Evolutionary conservation across 2,888 invertebrate species (phyloP).

Genomic region (Eudasyphora cyanicolor): DNA sequence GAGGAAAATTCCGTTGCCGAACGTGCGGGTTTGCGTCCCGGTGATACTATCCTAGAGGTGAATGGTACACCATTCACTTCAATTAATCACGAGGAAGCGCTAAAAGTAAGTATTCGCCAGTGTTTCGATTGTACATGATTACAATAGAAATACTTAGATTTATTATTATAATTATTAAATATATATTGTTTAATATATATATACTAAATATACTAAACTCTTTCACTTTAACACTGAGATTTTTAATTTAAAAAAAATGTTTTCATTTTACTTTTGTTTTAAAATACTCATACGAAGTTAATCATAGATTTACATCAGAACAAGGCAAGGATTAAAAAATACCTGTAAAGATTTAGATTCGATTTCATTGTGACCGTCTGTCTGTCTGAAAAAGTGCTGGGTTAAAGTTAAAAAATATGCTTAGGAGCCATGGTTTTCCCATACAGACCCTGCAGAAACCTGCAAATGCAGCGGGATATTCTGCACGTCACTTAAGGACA

Average conservation of each 20-base stretch:
- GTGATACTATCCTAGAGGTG: conserved; percentile 96
- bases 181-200: not conserved
- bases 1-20: conserved; percentile 95
- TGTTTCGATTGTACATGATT: conserved; percentile 1
- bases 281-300: conserved; percentile 2
- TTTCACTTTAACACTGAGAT: conserved; percentile 8
- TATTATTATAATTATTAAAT: no score
- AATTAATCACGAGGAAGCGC: conserved; percentile 95
- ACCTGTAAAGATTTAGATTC: not conserved
- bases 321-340: conserved; percentile 5
- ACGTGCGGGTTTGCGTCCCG: conserved; percentile 92
- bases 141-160: not conserved
- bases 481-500: no score
- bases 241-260: conserved; percentile 2
- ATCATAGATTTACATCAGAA: conserved; percentile 1
- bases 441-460: no score
- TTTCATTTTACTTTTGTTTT: conserved; percentile 16
- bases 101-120: conserved; percentile 84
- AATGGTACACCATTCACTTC: conserved; percentile 96
- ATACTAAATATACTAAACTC: conserved; percentile 16
- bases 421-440: no score
- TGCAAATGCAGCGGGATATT: no score
- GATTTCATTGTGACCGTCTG: not conserved
- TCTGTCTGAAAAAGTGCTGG: not conserved
- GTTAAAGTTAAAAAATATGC: no score